Evolutionary conservation across 2,888 invertebrate species (phyloP), one percentile per base, ranked within the genome.

Genomic region (Pogonocherus hispidulus): DNA sequence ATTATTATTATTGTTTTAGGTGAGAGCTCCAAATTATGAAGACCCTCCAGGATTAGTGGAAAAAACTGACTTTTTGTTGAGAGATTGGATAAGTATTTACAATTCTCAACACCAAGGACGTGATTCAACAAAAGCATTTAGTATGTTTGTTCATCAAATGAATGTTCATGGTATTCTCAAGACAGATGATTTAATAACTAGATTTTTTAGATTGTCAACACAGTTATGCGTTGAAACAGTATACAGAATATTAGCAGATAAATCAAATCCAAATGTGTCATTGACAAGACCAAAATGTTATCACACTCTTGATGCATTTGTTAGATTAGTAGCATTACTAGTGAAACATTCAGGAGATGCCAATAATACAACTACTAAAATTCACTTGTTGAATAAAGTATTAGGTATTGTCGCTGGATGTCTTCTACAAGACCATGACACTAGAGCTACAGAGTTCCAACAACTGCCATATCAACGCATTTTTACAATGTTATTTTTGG

Each of bases 381-480:
- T 99, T 59, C 99, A 98, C 86, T 88, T 99, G 44, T 87, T 99
- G 63, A 99, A 98, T 85, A 99, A 99, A 89, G 78, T 80, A 14
- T 65, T 82, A 73, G 98, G 98, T 22, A 97, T 99, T 77, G 95
- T 99, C 2, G 95, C 98, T 4, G 98, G 98, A 1, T 97, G 98
- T 64, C 87, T 99, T 68, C 87, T 98, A 63, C 97, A 97, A 86
- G 99, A 99, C 84, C 99, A 99, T 79, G 99, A 99, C 75, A 91
- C 94, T 73, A 92, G 96, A 54, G 91, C 92, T 66, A 89, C 91
- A 0, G 95, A 95, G 72, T 99, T 99, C 87, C 98, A 99, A 82
- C 98, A 99, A 86, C 87, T 99, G 80, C 98, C 99, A 0, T 99
- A 99, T 86, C 98, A 99, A 84, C 91, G 99, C 56, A 93, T 99